phyloP scores from a whole-genome alignment of 2,113 vertebrate species.

The Strigops habroptila region DNA sequence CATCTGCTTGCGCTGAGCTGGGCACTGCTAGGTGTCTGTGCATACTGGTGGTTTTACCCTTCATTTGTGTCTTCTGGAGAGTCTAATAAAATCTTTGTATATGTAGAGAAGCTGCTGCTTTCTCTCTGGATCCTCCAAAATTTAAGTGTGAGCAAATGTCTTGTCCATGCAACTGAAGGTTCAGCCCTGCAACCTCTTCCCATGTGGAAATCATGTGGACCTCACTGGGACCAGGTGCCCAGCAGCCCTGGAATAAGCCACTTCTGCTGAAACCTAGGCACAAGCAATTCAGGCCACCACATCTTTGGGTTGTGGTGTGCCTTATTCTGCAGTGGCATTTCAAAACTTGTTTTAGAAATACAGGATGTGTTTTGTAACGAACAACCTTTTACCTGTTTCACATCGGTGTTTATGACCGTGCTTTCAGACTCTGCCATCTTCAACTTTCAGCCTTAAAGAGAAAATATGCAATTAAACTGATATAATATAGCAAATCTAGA shows the following conservation, averaged over 20 bases:
- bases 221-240: not conserved
- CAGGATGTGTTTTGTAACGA: not conserved
- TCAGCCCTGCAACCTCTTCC: not conserved
- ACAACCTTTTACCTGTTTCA: constrained; percentile 58
- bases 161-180: not conserved
- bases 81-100: not conserved
- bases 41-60: not conserved
- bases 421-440: constrained; percentile 51
- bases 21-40: not conserved
- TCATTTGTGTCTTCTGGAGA: not conserved
- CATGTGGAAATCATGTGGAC: not conserved
- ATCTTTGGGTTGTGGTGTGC: not conserved
- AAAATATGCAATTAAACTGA: not conserved
- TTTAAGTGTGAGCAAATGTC: not conserved
- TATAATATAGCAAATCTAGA: not conserved
- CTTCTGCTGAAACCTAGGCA: not conserved
- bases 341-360: constrained; percentile 1
- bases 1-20: not conserved
- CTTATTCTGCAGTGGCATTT: not conserved
- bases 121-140: not conserved
- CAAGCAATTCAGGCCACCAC: not conserved
- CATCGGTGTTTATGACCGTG: constrained; percentile 47
- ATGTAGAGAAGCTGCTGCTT: not conserved
- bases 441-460: not conserved
- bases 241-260: not conserved